These are phyloP conservation scores for Hemibagrus guttatus DNA, from an alignment of 2,797 vertebrate genomes.

Conservation along the genomic window DNA sequence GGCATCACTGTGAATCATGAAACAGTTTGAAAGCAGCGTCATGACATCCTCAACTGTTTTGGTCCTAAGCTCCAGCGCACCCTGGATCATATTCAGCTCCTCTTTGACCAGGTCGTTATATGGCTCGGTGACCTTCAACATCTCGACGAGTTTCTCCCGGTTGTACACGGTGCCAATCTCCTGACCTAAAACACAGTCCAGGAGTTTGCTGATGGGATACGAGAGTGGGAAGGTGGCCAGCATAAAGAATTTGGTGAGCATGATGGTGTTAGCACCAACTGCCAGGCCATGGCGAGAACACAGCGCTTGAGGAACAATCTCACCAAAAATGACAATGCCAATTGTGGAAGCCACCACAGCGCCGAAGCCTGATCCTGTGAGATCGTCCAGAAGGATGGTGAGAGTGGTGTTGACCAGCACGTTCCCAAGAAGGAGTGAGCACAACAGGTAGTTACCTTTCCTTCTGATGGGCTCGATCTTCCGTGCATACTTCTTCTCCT, in stretches of 20 bases:
- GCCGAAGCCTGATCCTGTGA: conserved; percentile 85
- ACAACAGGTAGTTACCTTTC: conserved; percentile 93
- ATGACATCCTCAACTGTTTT: conserved; percentile 95
- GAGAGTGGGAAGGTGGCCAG: conserved; percentile 90
- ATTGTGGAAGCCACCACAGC: conserved; percentile 89
- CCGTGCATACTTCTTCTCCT: conserved; percentile 87
- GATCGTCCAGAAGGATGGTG: conserved; percentile 92
- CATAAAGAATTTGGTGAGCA: conserved; percentile 94
- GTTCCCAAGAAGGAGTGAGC: conserved; percentile 91
- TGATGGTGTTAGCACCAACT: conserved; percentile 91
- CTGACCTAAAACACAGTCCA: conserved; percentile 90
- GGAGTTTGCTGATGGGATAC: conserved; percentile 90
- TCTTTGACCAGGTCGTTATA: conserved; percentile 94
- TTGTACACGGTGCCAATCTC: conserved; percentile 98
- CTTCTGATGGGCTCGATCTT: conserved; percentile 91
- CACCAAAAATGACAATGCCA: conserved; percentile 94
- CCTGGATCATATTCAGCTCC: conserved; percentile 98
- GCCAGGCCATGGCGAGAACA: conserved; percentile 95
- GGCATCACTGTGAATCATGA: conserved; percentile 90
- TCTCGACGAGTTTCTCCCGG: conserved; percentile 95
- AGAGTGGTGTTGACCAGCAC: conserved; percentile 96
- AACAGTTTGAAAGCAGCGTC: conserved; percentile 88
- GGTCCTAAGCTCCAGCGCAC: conserved; percentile 91
- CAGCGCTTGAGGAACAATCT: conserved; percentile 94
- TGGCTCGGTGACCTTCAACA: conserved; percentile 93